Percentiles rank a stretch among this genome's conserved stretches.
These are phyloP conservation scores for Steinernema carpocapsae DNA, from an alignment of 2,888 invertebrate species.

Conservation along the genomic window DNA sequence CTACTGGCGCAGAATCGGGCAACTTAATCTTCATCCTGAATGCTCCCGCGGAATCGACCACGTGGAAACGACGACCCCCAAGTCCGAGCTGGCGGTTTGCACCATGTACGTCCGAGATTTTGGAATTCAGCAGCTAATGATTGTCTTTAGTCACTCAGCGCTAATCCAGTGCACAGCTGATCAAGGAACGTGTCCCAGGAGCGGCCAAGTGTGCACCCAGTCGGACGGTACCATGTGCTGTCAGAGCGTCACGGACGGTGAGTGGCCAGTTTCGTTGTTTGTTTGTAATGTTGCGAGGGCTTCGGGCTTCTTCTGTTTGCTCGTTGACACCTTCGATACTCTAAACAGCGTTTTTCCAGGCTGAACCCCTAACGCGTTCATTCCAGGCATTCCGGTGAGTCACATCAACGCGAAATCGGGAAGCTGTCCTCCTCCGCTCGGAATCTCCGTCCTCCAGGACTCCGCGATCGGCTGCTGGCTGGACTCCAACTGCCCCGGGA, in stretches of 20 bases:
- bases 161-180: constrained; percentile 65
- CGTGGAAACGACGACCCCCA: constrained; percentile 15
- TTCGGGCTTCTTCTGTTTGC: no score
- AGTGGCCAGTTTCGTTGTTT: constrained; percentile 32
- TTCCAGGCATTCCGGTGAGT: constrained; percentile 65
- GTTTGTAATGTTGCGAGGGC: no score
- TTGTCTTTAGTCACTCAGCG: constrained; percentile 44
- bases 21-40: constrained; percentile 62
- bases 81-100: constrained; percentile 38
- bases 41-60: constrained; percentile 45
- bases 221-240: constrained; percentile 66
- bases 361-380: not conserved
- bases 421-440: constrained; percentile 64
- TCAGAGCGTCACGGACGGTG: constrained; percentile 61
- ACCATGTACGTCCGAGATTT: constrained; percentile 35
- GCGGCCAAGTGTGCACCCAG: constrained; percentile 64
- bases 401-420: constrained; percentile 67
- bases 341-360: not conserved
- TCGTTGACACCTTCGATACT: no score
- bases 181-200: constrained; percentile 60
- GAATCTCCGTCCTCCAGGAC: constrained; percentile 57
- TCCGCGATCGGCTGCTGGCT: constrained; percentile 66
- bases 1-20: constrained; percentile 57
- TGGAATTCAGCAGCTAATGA: not conserved
- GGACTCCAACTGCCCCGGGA: constrained; percentile 66